Evolutionary conservation across 1,140 invertebrate genomes (phyloP).

Genomic region (Zaprionus vittiger): DNA sequence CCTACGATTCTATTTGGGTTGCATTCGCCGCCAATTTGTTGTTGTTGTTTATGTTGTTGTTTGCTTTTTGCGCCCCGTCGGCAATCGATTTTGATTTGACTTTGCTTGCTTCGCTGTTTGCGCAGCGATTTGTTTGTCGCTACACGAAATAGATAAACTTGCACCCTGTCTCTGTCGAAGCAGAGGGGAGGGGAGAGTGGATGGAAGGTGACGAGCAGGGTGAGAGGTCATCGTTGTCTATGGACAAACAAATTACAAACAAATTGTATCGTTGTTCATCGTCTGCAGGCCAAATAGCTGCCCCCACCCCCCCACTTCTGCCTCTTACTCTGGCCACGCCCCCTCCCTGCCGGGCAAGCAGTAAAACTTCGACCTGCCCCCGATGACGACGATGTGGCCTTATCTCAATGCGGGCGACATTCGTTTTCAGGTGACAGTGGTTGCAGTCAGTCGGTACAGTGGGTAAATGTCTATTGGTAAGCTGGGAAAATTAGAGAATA

Average conservation of each 20-base stretch:
- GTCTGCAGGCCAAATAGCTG: background rate
- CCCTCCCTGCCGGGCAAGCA: background rate
- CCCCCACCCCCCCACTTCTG: no score
- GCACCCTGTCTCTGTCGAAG: conserved; percentile 13
- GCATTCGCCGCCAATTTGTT: conserved; percentile 56
- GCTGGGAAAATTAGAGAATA: background rate
- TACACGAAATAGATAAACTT: conserved; percentile 49
- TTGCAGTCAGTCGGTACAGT: background rate
- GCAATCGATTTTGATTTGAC: conserved; percentile 60
- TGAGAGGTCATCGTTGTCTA: conserved; percentile 30
- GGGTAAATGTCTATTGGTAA: background rate
- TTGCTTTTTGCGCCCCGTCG: conserved; percentile 57
- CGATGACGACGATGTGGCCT: background rate
- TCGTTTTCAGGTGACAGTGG: conserved; percentile 22
- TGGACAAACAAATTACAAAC: conserved; percentile 79
- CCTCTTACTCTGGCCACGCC: background rate
- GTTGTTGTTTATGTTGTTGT: conserved; percentile 46
- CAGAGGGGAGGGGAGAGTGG: background rate
- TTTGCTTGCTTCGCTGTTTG: conserved; percentile 59
- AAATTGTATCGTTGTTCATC: conserved; percentile 61
- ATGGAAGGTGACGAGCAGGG: background rate
- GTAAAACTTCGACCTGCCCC: background rate
- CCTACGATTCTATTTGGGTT: conserved; percentile 20
- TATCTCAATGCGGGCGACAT: conserved; percentile 34
- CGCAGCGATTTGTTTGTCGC: conserved; percentile 51